These are phyloP conservation scores for Helarctos malayanus DNA, from an alignment of 2,797 vertebrate genomes.

Conservation along the genomic window DNA sequence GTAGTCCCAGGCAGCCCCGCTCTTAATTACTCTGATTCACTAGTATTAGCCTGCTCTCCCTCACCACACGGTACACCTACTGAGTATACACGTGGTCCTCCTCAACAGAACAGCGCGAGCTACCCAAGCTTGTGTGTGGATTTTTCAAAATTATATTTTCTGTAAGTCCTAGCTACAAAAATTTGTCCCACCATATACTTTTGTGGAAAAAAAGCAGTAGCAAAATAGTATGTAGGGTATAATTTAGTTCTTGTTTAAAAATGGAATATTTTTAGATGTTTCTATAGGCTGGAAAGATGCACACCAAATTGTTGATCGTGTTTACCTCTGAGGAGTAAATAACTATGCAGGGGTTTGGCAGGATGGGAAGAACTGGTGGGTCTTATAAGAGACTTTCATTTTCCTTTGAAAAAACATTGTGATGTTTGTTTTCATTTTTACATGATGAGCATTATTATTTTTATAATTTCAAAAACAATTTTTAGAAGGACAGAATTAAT, in stretches of 20 bases:
- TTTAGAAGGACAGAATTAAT: background rate
- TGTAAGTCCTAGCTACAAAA: slow-evolving; percentile 28
- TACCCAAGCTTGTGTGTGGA: background rate
- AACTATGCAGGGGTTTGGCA: background rate
- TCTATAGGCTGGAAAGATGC: background rate
- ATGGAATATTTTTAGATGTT: background rate
- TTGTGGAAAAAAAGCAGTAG: background rate
- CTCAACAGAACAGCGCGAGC: background rate
- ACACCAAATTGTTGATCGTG: background rate
- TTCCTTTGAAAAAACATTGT: background rate
- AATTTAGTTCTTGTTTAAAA: background rate
- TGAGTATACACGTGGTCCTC: background rate
- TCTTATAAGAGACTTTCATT: background rate
- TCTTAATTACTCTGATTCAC: background rate
- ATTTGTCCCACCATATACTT: background rate
- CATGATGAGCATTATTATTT: background rate
- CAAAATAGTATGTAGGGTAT: background rate
- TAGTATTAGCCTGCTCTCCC: background rate
- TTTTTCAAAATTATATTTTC: background rate
- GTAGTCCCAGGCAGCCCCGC: background rate
- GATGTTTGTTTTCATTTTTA: background rate
- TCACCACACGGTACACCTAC: background rate
- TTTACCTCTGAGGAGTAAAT: slow-evolving; percentile 25
- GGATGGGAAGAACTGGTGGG: background rate
- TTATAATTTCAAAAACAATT: slow-evolving; percentile 31